phyloP scores from a whole-genome alignment of 2,797 vertebrate genomes.

The Lepus townsendii region DNA sequence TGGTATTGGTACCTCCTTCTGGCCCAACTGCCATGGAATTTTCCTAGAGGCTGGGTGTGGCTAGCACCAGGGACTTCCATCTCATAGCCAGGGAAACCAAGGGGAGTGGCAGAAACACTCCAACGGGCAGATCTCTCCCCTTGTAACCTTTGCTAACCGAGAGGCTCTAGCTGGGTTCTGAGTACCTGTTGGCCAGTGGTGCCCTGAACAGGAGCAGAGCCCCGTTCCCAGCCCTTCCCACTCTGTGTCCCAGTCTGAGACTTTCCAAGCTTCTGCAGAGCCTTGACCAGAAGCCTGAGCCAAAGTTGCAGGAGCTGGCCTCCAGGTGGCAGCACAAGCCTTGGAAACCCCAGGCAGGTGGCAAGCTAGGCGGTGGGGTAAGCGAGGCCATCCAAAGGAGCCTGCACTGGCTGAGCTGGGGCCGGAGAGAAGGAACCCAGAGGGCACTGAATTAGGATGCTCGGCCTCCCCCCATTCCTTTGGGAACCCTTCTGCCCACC shows the following conservation, averaged over 20 bases:
- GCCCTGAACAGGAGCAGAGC: background rate
- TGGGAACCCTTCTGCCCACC: background rate
- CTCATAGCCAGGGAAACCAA: background rate
- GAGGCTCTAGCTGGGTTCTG: no score
- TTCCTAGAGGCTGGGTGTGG: background rate
- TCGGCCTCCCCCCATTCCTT: no score
- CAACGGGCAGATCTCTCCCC: rapidly evolving
- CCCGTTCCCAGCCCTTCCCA: no score
- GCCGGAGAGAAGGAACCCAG: background rate
- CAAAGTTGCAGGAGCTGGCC: background rate
- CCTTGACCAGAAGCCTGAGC: background rate
- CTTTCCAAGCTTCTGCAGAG: background rate
- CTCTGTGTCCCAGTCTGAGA: background rate
- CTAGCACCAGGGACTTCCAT: background rate
- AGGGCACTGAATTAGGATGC: background rate
- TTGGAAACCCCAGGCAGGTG: background rate
- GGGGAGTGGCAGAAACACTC: background rate
- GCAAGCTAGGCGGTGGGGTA: background rate
- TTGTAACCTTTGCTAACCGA: rapidly evolving
- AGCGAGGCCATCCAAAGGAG: background rate
- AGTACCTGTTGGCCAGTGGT: background rate
- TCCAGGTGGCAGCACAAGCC: conserved; percentile 66
- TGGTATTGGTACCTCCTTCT: background rate
- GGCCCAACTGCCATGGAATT: background rate
- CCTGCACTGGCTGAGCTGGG: background rate